A percentile compares a stretch with the other conserved stretches of the same genome.
Conservation (phyloP, 2,797 vertebrate genomes). For the Tapirus indicus region DNA sequence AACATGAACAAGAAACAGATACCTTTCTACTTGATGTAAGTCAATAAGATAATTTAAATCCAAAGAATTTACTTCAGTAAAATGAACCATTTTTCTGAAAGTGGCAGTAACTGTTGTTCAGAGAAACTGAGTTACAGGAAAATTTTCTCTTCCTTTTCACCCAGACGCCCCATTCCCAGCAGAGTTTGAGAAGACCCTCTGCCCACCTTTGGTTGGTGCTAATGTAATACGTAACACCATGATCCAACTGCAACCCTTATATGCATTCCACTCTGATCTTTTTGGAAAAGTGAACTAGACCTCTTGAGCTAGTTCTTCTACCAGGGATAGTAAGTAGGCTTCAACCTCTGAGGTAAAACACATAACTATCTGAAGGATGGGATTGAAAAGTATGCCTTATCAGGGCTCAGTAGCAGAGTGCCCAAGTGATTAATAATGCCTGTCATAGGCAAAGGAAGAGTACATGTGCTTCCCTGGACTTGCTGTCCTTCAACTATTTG, state of each 20-base stretch:
- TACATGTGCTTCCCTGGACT: not conserved
- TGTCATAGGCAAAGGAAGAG: not conserved
- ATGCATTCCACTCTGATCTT: not conserved
- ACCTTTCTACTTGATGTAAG: not conserved
- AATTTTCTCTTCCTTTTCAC: not conserved
- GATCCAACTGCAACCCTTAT: rapidly evolving
- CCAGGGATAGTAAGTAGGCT: not conserved
- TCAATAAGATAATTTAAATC: not conserved
- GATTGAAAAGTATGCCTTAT: not conserved
- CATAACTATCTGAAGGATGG: not conserved
- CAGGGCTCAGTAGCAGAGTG: not conserved
- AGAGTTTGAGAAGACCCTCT: not conserved
- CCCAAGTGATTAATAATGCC: not conserved
- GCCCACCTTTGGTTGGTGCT: not conserved
- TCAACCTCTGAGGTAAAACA: not conserved
- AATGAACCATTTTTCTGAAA: not conserved
- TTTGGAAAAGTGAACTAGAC: not conserved
- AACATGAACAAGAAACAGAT: not conserved
- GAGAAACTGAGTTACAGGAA: not conserved
- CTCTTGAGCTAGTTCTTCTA: not conserved
- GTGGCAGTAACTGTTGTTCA: not conserved
- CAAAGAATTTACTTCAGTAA: not conserved
- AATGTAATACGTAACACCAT: rapidly evolving
- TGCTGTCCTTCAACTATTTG: not conserved
- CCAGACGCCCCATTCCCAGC: not conserved